Conservation (phyloP, 2,113 vertebrate genomes). For the Daphoenositta chrysoptera region DNA sequence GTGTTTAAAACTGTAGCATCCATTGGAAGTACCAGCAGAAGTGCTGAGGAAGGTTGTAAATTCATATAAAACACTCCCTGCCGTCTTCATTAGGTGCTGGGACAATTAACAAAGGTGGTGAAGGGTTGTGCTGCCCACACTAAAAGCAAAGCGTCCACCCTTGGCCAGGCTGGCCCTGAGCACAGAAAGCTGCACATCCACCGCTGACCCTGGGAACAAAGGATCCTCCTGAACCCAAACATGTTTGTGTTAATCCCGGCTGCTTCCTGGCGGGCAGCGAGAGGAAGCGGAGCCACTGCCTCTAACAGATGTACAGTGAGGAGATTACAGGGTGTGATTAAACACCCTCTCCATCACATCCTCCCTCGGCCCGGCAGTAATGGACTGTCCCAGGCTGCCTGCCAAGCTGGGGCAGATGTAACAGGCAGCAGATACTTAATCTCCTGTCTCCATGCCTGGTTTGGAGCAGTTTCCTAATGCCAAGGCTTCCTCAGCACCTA, state of each 20-base stretch:
- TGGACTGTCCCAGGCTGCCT: slow-evolving; percentile 36
- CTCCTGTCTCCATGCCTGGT: neutral
- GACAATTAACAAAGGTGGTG: neutral
- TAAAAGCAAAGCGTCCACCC: neutral
- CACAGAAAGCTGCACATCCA: neutral
- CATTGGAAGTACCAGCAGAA: neutral
- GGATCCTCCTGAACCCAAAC: slow-evolving; percentile 52
- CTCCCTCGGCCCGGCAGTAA: neutral
- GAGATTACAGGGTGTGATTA: slow-evolving; percentile 38
- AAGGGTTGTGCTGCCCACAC: neutral
- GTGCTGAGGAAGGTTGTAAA: neutral
- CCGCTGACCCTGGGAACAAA: slow-evolving; percentile 45
- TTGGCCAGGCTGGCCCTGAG: slow-evolving; percentile 12
- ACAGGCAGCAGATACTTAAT: slow-evolving; percentile 7
- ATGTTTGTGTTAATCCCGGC: slow-evolving; percentile 48
- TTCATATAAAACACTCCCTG: neutral
- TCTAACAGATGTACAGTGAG: slow-evolving; percentile 53
- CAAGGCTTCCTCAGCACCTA: neutral
- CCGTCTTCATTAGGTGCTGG: neutral
- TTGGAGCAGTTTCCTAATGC: neutral
- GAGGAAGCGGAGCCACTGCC: slow-evolving; percentile 39
- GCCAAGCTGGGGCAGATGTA: slow-evolving; percentile 45
- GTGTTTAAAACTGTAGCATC: neutral
- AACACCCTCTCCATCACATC: slow-evolving; percentile 62
- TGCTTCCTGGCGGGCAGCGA: slow-evolving; percentile 26